A percentile compares a stretch with the other conserved stretches of the same genome.
These are phyloP conservation scores for Catagonus wagneri DNA, from an alignment of 2,113 vertebrate genomes.

Conservation along the genomic window DNA sequence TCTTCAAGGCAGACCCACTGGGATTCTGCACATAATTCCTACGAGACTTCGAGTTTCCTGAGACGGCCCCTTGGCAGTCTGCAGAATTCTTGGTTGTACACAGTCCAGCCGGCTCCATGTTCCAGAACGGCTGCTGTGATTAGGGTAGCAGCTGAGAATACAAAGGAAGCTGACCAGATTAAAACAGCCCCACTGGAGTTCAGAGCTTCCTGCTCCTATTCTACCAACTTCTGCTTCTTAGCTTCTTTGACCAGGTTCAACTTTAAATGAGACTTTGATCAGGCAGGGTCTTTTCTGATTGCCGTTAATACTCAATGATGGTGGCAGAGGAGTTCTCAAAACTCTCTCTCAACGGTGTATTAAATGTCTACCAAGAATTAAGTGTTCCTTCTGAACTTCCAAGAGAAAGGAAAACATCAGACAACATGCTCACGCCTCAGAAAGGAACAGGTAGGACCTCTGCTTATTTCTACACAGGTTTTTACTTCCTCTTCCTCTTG, in stretches of 20 bases:
- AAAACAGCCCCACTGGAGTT: neutral
- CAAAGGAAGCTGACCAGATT: neutral
- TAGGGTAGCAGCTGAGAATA: neutral
- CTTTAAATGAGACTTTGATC: neutral
- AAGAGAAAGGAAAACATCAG: conserved; percentile 29
- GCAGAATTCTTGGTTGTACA: neutral
- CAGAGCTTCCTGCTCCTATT: neutral
- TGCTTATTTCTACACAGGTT: neutral
- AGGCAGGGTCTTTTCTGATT: neutral
- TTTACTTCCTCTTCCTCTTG: neutral
- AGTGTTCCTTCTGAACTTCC: conserved; percentile 7
- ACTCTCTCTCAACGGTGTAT: neutral
- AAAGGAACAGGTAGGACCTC: neutral
- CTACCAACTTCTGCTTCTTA: neutral
- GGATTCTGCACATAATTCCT: neutral
- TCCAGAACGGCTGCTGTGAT: neutral
- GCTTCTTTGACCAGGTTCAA: neutral
- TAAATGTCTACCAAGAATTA: neutral
- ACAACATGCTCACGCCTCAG: neutral
- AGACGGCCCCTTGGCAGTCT: neutral
- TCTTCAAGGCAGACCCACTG: neutral
- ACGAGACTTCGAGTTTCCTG: neutral
- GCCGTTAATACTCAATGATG: neutral
- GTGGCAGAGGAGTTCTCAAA: neutral
- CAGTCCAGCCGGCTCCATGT: neutral